Base-by-base conservation (phyloP, 2,888 invertebrate genomes). In the Sclerodermus sp. region DNA sequence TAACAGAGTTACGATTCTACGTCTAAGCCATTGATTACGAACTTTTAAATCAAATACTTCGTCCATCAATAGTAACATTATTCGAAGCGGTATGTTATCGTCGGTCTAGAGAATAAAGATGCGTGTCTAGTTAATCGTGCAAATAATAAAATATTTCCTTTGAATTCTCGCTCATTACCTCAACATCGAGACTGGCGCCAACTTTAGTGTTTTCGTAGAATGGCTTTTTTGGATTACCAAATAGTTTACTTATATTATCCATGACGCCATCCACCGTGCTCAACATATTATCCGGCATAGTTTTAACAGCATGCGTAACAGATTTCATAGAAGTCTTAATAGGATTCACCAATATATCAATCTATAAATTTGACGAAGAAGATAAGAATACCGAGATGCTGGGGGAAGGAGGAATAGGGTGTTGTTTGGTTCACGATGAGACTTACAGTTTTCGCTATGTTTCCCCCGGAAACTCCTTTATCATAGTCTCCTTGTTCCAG, bases 271-370 rank as follows among this genome's bases (percentile, higher is more conserved):
- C 90, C 0, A 94, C 89, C 0, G 92, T 91, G 64, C 88, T 91
- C 31, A 89, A 84, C 58, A 95, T 85, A 66, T 91, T 91, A 71
- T 95, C 94, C 0, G 95, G 94, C 83, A 93, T 90, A 44, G 90
- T 88, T 76, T 91, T 90, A 23, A 96, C 88, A 0, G 90, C 86
- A 64, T 83, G 83, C 1, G 87, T 84, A 16, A 88, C 82, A 16
- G 79, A 88, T 68, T 89, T 87, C 83, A 93, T 91, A 0, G 93
- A 91, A 4, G 87, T 87, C 69, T 88, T 87, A 51, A 96, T 79
- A 0, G 95, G 93, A 70, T 90, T 89, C 42, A 92, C 88, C 38
- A 92, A 78, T 15, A 86, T 87, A 69, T 87, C 87, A 60, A 88
- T 82, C 86, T 87, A 67, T 17, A 67, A 64, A 44, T 23, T 8